Evolutionary conservation across 2,888 invertebrate genomes (phyloP), one percentile per base, ranked within the genome.

Genomic region (Callosobruchus maculatus): DNA sequence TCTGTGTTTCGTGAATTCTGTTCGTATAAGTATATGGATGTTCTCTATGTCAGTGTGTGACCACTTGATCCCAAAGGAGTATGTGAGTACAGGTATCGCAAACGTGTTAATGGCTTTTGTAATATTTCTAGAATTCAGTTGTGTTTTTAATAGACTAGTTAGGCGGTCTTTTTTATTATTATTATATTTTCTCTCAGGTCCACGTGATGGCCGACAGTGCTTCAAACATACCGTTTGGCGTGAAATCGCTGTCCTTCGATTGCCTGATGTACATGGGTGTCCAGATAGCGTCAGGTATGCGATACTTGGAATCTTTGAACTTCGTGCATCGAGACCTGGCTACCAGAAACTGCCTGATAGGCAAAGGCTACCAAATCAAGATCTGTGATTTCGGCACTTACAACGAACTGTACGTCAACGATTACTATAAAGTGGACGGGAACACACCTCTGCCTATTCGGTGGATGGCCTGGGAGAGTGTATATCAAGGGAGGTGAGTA

Each of bases 291-390:
- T 93, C 94, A 2, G 97, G 97, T 20, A 96, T 97, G 95, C 92
- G 94, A 83, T 97, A 97, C 86, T 88, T 97, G 82, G 93, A 97
- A 88, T 92, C 94, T 71, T 89, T 96, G 79, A 95, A 95, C 88
- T 96, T 97, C 85, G 96, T 97, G 71, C 97, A 97, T 86, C 90
- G 97, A 70, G 96, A 97, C 88, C 88, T 97, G 81, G 95, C 96
- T 72, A 93, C 96, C 67, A 92, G 94, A 91, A 97, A 97, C 87
- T 95, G 95, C 84, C 88, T 97, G 76, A 93, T 97, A 75, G 96
- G 96, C 78, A 92, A 93, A 84, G 92, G 92, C 78, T 95, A 93
- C 86, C 92, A 93, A 82, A 91, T 95, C 77, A 95, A 96, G 88
- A 93, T 95, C 80, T 93, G 93, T 79, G 95, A 96, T 86, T 95